phyloP scores from a whole-genome alignment of 2,797 vertebrate species.

The Synaphobranchus kaupii region DNA sequence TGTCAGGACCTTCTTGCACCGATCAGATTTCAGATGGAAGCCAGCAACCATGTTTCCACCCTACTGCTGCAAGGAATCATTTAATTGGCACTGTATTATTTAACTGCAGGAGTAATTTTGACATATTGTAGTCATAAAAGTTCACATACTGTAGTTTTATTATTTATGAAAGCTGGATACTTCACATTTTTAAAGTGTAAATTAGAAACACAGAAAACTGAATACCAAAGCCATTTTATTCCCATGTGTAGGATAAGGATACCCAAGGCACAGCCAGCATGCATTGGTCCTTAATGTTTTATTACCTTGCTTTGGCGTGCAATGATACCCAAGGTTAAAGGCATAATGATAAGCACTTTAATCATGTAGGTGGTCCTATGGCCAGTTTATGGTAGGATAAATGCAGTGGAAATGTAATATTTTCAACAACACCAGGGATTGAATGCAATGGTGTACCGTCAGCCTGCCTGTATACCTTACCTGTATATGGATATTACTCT shows the following conservation, averaged over 20 bases:
- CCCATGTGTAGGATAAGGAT: background rate
- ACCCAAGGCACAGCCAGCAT: background rate
- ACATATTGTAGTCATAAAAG: background rate
- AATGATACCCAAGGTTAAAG: slow-evolving; percentile 7
- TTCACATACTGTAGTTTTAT: background rate
- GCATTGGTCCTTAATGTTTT: background rate
- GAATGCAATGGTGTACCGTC: background rate
- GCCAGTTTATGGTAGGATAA: background rate
- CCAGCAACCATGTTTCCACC: background rate
- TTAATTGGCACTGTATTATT: slow-evolving; percentile 12
- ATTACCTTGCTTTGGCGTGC: background rate
- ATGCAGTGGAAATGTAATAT: background rate
- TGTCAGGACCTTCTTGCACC: background rate
- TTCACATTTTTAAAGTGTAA: background rate
- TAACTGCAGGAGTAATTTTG: background rate
- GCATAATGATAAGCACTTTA: background rate
- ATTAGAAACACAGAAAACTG: background rate
- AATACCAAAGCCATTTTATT: background rate
- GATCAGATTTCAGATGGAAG: background rate
- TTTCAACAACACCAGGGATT: background rate
- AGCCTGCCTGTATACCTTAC: no score
- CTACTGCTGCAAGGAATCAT: background rate
- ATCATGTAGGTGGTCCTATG: background rate
- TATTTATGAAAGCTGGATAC: background rate
- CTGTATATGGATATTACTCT: no score